Percentiles rank a stretch among this genome's conserved stretches.
Evolutionary conservation across 2,113 vertebrate species (phyloP).

Genomic region (Istiophorus platypterus): DNA sequence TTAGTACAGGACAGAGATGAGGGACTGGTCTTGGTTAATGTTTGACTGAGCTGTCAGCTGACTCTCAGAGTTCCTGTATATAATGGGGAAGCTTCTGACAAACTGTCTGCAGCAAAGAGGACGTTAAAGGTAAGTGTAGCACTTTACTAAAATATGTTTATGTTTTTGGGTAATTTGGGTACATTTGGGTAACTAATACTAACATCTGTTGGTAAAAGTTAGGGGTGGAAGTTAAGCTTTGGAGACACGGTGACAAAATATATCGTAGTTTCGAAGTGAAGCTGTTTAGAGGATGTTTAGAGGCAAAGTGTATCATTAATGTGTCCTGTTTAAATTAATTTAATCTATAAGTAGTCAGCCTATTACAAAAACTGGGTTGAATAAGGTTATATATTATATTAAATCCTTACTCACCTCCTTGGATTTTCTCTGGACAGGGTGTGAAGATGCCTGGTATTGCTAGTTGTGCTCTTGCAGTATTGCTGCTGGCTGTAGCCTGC

Average conservation of each 20-base stretch:
- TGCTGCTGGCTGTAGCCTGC: slow-evolving; percentile 74
- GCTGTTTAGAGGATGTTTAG: background rate
- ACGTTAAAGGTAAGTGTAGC: slow-evolving; percentile 70
- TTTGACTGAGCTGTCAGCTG: slow-evolving; percentile 62
- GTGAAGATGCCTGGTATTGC: slow-evolving; percentile 78
- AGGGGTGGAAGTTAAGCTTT: background rate
- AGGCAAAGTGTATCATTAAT: background rate
- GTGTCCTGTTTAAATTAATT: background rate
- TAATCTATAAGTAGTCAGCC: background rate
- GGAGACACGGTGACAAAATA: background rate
- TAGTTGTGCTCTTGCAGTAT: slow-evolving; percentile 72
- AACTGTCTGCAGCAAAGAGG: slow-evolving; percentile 66
- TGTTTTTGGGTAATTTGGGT: background rate
- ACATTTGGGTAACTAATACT: background rate
- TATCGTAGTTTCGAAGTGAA: background rate
- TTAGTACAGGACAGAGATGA: slow-evolving; percentile 12
- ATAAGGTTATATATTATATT: background rate
- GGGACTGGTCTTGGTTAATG: slow-evolving; percentile 62
- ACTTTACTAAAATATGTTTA: background rate
- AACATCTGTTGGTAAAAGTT: background rate
- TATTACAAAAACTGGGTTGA: background rate
- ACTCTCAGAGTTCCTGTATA: slow-evolving; percentile 63
- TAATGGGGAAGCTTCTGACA: slow-evolving; percentile 27
- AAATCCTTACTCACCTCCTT: background rate
- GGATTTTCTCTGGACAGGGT: slow-evolving; percentile 42